Evolutionary conservation across 2,797 vertebrate genomes (phyloP).

Genomic region (Apogon hyalosoma): DNA sequence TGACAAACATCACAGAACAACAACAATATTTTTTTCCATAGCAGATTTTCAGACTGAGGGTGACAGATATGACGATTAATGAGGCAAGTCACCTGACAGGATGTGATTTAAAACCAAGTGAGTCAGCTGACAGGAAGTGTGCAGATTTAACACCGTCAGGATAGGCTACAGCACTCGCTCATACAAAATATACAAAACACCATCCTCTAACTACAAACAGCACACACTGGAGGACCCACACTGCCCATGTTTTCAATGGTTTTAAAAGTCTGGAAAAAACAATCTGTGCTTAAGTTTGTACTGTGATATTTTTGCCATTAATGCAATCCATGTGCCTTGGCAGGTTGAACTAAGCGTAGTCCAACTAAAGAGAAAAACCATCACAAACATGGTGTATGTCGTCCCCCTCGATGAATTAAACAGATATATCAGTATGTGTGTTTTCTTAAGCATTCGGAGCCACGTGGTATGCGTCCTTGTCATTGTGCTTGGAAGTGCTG

Average conservation of each 20-base stretch:
- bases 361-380: conserved; percentile 57
- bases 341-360: conserved; percentile 47
- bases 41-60: conserved; percentile 71
- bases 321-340: conserved; percentile 45
- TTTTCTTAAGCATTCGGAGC: conserved; percentile 68
- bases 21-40: conserved; percentile 84
- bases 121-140: conserved; percentile 90
- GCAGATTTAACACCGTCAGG: conserved; percentile 89
- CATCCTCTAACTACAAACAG: conserved; percentile 94
- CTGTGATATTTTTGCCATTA: conserved; percentile 41
- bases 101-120: conserved; percentile 80
- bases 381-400: conserved; percentile 82
- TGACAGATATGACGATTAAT: conserved; percentile 53
- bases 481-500: conserved; percentile 94
- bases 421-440: conserved; percentile 66
- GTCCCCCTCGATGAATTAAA: conserved; percentile 64
- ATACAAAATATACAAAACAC: conserved; percentile 99
- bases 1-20: conserved; percentile 98
- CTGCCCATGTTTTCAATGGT: conserved; percentile 65
- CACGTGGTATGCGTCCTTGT: conserved; percentile 80
- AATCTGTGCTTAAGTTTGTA: conserved; percentile 71
- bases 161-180: conserved; percentile 95
- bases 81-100: conserved; percentile 73
- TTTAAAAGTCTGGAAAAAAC: conserved; percentile 49
- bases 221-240: conserved; percentile 69